Conservation (phyloP, 2,113 vertebrate species). For the Equus quagga region DNA sequence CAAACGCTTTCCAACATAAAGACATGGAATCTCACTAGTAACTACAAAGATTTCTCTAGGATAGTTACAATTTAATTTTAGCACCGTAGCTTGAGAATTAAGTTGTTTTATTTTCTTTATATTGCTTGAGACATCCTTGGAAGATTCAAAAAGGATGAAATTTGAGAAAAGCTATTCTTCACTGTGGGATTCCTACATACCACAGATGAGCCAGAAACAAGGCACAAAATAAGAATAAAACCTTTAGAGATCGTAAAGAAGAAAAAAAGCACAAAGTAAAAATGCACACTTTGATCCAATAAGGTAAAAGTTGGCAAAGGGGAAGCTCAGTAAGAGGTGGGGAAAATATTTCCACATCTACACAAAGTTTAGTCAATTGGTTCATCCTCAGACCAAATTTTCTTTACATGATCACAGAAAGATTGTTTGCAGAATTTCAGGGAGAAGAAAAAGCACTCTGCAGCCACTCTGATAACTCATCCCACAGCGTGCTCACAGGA, state of each 20-base stretch:
- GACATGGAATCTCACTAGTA: background rate
- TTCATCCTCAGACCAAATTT: background rate
- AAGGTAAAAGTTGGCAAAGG: background rate
- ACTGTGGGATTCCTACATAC: background rate
- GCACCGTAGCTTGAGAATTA: background rate
- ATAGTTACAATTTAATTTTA: background rate
- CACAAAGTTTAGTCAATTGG: background rate
- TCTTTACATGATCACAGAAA: background rate
- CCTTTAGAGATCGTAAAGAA: background rate
- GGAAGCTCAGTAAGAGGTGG: background rate
- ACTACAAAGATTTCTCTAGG: background rate
- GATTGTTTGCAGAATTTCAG: background rate
- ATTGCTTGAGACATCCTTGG: background rate
- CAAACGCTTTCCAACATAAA: background rate
- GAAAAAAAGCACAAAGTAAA: background rate
- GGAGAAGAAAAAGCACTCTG: background rate
- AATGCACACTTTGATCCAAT: background rate
- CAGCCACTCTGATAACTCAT: background rate
- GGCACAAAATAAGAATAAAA: background rate
- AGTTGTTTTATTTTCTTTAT: slow-evolving; percentile 2
- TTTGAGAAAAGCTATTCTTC: background rate
- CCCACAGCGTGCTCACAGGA: too few relatives aligned
- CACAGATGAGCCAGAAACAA: background rate
- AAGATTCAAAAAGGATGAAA: background rate
- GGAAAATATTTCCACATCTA: background rate